A percentile compares a stretch with the other conserved stretches of the same genome.
phyloP scores from a whole-genome alignment of 2,113 vertebrate species.

The Serinus canaria region DNA sequence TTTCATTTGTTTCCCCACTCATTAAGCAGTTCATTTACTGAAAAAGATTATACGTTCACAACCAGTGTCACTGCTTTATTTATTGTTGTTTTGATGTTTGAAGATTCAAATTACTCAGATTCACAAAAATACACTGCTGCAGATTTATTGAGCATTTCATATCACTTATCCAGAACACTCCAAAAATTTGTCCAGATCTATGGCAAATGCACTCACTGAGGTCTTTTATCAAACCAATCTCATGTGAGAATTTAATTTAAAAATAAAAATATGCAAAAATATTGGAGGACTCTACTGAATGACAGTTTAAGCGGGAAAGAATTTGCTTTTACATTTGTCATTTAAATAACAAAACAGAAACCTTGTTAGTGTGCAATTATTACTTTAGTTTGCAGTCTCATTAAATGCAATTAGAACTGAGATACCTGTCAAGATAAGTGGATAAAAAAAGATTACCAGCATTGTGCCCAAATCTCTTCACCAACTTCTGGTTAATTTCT shows the following conservation, averaged over 20 bases:
- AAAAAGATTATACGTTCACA: background rate
- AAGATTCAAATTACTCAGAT: background rate
- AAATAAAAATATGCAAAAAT: background rate
- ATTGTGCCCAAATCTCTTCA: constrained; percentile 1
- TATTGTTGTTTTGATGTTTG: background rate
- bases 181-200: background rate
- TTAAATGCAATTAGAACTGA: constrained; percentile 3
- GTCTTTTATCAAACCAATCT: background rate
- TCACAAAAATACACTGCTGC: background rate
- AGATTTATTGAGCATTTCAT: background rate
- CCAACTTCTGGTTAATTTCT: background rate
- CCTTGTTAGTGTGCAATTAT: background rate
- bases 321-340: background rate
- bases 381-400: background rate
- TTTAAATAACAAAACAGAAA: background rate
- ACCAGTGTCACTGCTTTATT: background rate
- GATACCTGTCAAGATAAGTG: constrained; percentile 5
- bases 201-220: background rate
- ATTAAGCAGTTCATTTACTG: background rate
- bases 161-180: background rate
- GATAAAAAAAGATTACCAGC: background rate
- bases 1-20: background rate
- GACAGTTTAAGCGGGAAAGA: background rate
- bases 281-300: background rate
- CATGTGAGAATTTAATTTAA: background rate